A percentile compares a stretch with the other conserved stretches of the same genome.
Evolutionary conservation across 2,797 vertebrate species (phyloP).

Genomic region (Paratrypauchen microcephalus): DNA sequence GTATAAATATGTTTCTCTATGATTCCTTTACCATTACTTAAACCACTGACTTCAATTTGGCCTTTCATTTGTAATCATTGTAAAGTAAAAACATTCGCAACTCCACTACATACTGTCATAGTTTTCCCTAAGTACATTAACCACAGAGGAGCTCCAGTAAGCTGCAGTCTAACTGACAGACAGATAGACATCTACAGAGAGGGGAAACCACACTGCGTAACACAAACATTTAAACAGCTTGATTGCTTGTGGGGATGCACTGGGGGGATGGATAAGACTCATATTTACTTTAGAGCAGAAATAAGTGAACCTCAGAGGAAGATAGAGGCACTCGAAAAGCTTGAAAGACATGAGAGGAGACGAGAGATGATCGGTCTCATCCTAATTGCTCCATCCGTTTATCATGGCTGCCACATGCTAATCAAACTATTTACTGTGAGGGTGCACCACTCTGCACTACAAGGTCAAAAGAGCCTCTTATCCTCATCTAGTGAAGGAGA

Average conservation of each 20-base stretch:
- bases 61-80: slow-evolving; percentile 22
- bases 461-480: slow-evolving; percentile 47
- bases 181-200: slow-evolving; percentile 12
- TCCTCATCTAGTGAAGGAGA: neutral
- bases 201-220: slow-evolving; percentile 40
- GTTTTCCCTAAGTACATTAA: slow-evolving; percentile 35
- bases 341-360: slow-evolving; percentile 22
- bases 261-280: slow-evolving; percentile 40
- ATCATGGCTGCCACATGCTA: slow-evolving; percentile 42
- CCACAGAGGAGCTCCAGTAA: slow-evolving; percentile 23
- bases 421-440: slow-evolving; percentile 34
- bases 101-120: slow-evolving; percentile 33
- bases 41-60: slow-evolving; percentile 21
- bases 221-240: slow-evolving; percentile 75
- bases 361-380: slow-evolving; percentile 45
- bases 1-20: neutral
- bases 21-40: slow-evolving; percentile 7
- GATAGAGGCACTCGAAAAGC: slow-evolving; percentile 23
- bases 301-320: slow-evolving; percentile 47
- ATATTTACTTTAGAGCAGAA: slow-evolving; percentile 57
- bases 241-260: slow-evolving; percentile 45
- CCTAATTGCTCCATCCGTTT: slow-evolving; percentile 57
- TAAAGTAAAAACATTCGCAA: slow-evolving; percentile 15
- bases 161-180: slow-evolving; percentile 17
- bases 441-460: slow-evolving; percentile 18